Percentiles rank a stretch among this genome's conserved stretches.
These are phyloP conservation scores for Leptopilina clavipes DNA, from an alignment of 1,140 invertebrate species.

Conservation along the genomic window DNA sequence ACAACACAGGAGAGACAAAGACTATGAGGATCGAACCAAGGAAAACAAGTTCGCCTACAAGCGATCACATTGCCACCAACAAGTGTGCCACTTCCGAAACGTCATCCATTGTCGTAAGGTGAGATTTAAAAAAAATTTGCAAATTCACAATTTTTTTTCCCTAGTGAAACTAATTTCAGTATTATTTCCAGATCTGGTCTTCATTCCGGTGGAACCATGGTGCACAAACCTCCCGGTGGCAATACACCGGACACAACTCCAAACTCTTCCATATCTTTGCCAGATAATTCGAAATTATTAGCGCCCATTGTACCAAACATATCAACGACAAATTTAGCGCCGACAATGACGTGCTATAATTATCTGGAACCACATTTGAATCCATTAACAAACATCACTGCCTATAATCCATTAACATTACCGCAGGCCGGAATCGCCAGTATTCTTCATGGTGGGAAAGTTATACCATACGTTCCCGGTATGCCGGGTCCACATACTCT, in stretches of 20 bases:
- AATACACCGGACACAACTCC: constrained; percentile 56
- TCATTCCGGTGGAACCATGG: constrained; percentile 83
- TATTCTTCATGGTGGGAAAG: constrained; percentile 78
- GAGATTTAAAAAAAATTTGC: background rate
- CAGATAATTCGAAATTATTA: constrained; percentile 77
- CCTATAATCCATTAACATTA: constrained; percentile 82
- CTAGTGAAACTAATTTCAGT: background rate
- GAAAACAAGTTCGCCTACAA: constrained; percentile 68
- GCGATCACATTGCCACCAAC: constrained; percentile 49
- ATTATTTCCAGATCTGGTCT: constrained; percentile 76
- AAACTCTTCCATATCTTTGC: constrained; percentile 69
- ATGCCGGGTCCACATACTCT: constrained; percentile 87
- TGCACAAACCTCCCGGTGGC: constrained; percentile 76
- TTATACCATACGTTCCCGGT: constrained; percentile 88
- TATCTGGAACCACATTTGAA: constrained; percentile 70
- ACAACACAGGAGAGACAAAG: constrained; percentile 80
- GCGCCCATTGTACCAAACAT: constrained; percentile 77
- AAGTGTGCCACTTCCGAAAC: constrained; percentile 71
- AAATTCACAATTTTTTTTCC: background rate
- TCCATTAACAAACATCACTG: constrained; percentile 77
- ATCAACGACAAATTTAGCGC: constrained; percentile 77
- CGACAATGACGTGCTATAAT: constrained; percentile 66
- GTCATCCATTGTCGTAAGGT: constrained; percentile 78
- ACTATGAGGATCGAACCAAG: constrained; percentile 82
- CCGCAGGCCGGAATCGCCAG: constrained; percentile 67